A percentile compares a stretch with the other conserved stretches of the same genome.
Evolutionary conservation across 2,113 vertebrate species (phyloP).

Genomic region (Mionectes macconnelli): DNA sequence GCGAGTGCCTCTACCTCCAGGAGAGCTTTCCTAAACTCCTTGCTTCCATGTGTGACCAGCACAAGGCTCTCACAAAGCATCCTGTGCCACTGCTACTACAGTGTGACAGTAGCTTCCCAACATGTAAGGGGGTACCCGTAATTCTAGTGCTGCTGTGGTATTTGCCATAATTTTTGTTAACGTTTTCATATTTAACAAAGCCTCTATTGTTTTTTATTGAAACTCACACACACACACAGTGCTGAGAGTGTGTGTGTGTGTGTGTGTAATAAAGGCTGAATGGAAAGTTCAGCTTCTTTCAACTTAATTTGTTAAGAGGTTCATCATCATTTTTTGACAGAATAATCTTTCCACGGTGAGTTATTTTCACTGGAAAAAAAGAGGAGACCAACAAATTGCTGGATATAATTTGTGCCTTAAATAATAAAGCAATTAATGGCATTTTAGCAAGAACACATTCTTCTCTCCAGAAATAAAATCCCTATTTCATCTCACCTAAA

Average conservation of each 20-base stretch:
- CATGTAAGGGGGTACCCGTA: rapidly evolving
- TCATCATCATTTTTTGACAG: conserved; percentile 52
- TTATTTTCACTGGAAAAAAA: conserved; percentile 58
- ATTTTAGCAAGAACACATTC: conserved; percentile 71
- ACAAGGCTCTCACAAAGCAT: not conserved
- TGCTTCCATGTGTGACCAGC: not conserved
- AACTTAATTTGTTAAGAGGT: conserved; percentile 46
- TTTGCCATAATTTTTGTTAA: not conserved
- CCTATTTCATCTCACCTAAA: conserved; percentile 71
- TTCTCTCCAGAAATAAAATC: conserved; percentile 73
- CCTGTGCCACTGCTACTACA: not conserved
- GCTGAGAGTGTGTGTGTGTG: not conserved
- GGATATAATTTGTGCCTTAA: conserved; percentile 72
- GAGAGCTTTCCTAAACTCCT: not conserved
- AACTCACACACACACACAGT: not conserved
- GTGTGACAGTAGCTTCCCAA: not conserved
- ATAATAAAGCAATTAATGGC: conserved; percentile 75
- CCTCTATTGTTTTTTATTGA: not conserved
- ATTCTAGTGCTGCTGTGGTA: not conserved
- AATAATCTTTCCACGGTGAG: conserved; percentile 54
- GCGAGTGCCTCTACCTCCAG: not conserved
- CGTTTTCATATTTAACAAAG: not conserved
- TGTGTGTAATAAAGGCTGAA: not conserved
- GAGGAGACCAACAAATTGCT: conserved; percentile 64
- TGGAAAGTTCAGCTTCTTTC: conserved; percentile 49